A percentile compares a stretch with the other conserved stretches of the same genome.
Conservation (phyloP, 2,797 vertebrate species). For the Rhinogobio ventralis region DNA sequence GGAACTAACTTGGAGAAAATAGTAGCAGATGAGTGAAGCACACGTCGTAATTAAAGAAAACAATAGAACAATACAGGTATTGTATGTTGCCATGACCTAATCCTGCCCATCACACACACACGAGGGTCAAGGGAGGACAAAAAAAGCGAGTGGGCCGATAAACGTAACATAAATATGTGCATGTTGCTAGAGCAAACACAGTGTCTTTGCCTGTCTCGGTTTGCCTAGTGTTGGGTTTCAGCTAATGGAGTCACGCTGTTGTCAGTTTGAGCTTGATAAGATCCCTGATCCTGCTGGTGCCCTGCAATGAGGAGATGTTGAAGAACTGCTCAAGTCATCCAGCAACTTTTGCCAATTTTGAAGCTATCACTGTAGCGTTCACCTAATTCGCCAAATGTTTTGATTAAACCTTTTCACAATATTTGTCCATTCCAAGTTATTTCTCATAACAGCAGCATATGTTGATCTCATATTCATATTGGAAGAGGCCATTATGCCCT, state of each 20-base stretch:
- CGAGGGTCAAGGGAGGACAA: conserved; percentile 41
- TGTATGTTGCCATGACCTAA: conserved; percentile 30
- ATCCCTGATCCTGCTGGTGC: conserved; percentile 11
- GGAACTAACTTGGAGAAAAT: not conserved
- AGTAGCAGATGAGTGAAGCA: conserved; percentile 9
- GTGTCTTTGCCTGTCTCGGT: conserved; percentile 37
- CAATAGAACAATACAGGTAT: conserved; percentile 21
- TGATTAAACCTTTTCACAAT: conserved; percentile 4
- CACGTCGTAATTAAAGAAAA: not conserved
- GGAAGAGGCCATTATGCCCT: not conserved
- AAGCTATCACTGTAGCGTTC: not conserved
- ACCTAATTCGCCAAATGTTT: conserved; percentile 21
- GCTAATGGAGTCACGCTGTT: conserved; percentile 36
- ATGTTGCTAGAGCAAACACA: conserved; percentile 54
- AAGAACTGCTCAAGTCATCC: not conserved
- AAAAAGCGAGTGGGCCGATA: conserved; percentile 47
- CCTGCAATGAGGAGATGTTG: not conserved
- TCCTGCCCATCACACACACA: conserved; percentile 4
- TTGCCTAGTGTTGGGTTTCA: conserved; percentile 60
- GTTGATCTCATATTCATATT: not conserved
- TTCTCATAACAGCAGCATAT: conserved; percentile 18
- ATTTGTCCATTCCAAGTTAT: conserved; percentile 4
- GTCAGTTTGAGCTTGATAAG: conserved; percentile 23
- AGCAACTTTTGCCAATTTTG: not conserved
- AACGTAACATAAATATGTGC: conserved; percentile 51